Conservation (phyloP, 2,113 vertebrate genomes). For the Protobothrops mucrosquamatus region DNA sequence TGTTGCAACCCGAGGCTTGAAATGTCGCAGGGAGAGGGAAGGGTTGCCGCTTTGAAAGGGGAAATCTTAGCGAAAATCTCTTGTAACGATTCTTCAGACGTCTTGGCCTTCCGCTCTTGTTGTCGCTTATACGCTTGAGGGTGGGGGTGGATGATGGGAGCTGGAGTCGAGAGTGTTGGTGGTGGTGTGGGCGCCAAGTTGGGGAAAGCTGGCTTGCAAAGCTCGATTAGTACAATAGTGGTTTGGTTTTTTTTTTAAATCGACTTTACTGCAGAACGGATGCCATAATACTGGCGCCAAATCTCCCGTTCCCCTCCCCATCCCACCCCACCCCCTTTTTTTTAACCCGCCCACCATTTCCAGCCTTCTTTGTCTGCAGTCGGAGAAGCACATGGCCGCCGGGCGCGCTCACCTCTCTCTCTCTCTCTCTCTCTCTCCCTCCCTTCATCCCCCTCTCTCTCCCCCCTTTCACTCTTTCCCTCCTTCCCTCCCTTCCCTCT, state of each 20-base stretch:
- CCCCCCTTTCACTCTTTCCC: not conserved
- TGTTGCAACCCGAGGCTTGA: not conserved
- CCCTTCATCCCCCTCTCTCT: not conserved
- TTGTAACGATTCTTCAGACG: not conserved
- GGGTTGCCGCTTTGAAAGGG: not conserved
- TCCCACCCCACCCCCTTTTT: not conserved
- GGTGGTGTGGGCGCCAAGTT: not conserved
- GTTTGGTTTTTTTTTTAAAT: not conserved
- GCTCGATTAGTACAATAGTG: not conserved
- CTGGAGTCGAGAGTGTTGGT: not conserved
- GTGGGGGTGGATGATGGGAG: not conserved
- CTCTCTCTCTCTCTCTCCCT: not conserved
- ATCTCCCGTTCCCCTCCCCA: not conserved
- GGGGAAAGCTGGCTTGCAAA: not conserved
- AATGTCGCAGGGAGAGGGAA: not conserved
- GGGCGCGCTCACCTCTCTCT: not conserved
- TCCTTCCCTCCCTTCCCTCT: fast-evolving
- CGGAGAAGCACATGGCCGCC: not conserved
- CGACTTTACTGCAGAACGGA: not conserved
- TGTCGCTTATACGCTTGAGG: not conserved
- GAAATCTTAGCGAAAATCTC: not conserved
- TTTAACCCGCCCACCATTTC: not conserved
- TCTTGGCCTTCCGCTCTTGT: not conserved
- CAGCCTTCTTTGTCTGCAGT: conserved; percentile 12
- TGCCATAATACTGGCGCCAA: conserved; percentile 10